These are phyloP conservation scores for Leptogaster cylindrica DNA, from an alignment of 2,888 invertebrate species.

Conservation along the genomic window DNA sequence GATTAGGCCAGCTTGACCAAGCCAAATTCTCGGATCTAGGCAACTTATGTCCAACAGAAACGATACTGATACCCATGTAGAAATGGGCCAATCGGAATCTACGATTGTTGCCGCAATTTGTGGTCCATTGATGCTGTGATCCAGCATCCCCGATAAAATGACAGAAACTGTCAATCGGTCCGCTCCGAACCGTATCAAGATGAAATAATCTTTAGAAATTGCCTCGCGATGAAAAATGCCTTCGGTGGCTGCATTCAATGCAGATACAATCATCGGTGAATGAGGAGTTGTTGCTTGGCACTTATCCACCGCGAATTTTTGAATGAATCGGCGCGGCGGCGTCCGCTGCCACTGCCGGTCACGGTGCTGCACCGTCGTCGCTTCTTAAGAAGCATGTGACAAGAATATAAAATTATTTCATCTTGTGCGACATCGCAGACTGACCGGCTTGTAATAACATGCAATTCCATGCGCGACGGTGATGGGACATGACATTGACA, in stretches of 20 bases:
- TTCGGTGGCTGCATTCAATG: not conserved
- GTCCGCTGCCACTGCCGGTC: not conserved
- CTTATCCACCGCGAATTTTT: conserved; percentile 2
- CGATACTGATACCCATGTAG: too few species aligned
- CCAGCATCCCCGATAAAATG: conserved; percentile 7
- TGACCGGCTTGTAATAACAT: conserved; percentile 26
- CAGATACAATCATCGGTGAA: conserved; percentile 12
- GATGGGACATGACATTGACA: conserved; percentile 33
- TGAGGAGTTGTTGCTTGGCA: not conserved
- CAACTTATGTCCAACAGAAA: conserved; percentile 18
- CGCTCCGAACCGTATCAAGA: too few species aligned
- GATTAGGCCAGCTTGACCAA: conserved; percentile 20
- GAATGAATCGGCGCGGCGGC: conserved; percentile 9
- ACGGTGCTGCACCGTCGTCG: conserved; percentile 2
- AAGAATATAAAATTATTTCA: conserved; percentile 31
- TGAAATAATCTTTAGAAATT: conserved; percentile 4
- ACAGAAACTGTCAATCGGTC: not conserved
- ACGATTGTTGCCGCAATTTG: too few species aligned
- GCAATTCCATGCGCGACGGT: conserved; percentile 9
- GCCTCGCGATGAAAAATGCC: not conserved
- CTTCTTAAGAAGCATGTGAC: conserved; percentile 28
- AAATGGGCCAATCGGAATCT: too few species aligned
- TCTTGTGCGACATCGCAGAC: conserved; percentile 15
- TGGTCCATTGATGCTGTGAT: not conserved
- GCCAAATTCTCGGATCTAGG: conserved; percentile 1